A percentile compares a stretch with the other conserved stretches of the same genome.
Evolutionary conservation across 1,140 invertebrate genomes (phyloP).

Genomic region (Drosophila cardini): DNA sequence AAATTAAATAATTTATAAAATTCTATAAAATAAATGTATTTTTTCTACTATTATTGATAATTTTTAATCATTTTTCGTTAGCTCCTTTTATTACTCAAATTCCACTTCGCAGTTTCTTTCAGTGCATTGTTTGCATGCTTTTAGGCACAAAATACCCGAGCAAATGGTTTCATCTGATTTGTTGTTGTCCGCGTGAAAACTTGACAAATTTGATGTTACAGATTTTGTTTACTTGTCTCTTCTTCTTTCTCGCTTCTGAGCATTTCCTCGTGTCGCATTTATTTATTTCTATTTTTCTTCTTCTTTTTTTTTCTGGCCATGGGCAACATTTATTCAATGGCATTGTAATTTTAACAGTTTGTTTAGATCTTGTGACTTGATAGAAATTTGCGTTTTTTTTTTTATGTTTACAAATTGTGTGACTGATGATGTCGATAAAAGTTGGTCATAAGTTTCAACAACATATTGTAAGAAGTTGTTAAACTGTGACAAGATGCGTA

Average conservation of each 20-base stretch:
- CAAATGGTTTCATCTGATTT: constrained; percentile 47
- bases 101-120: neutral
- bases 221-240: constrained; percentile 49
- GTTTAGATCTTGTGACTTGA: constrained; percentile 50
- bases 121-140: constrained; percentile 44
- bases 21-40: neutral
- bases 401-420: constrained; percentile 53
- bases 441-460: constrained; percentile 5
- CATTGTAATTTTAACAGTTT: constrained; percentile 56
- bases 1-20: too few relatives aligned
- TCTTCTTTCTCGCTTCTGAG: constrained; percentile 1
- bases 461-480: constrained; percentile 33
- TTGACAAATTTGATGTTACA: constrained; percentile 57
- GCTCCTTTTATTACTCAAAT: neutral
- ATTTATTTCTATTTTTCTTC: neutral
- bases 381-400: constrained; percentile 38
- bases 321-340: constrained; percentile 31
- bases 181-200: constrained; percentile 44
- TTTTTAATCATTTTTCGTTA: neutral
- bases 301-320: constrained; percentile 10
- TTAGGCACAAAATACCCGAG: constrained; percentile 38
- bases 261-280: neutral
- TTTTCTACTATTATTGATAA: too few relatives aligned
- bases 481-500: constrained; percentile 1
- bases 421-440: constrained; percentile 51